Evolutionary conservation across 2,797 vertebrate species (phyloP).

Genomic region (Diglossa cyanea): DNA sequence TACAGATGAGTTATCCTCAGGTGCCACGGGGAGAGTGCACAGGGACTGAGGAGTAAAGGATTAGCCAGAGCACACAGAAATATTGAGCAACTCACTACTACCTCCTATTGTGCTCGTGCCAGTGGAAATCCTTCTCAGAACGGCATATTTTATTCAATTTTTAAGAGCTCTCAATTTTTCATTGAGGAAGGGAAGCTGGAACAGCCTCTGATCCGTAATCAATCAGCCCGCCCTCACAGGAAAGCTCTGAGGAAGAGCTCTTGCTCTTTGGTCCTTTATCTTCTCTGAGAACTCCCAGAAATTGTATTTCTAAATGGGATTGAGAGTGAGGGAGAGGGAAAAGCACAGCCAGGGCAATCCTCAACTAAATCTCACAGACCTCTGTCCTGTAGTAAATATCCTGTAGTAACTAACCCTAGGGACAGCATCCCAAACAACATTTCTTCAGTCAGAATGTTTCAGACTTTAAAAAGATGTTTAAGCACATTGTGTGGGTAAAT

Average conservation of each 20-base stretch:
- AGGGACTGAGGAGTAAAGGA: slow-evolving; percentile 49
- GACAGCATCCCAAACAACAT: not conserved
- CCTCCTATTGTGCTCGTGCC: slow-evolving; percentile 54
- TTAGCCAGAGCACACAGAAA: slow-evolving; percentile 44
- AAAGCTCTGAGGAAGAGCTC: slow-evolving; percentile 46
- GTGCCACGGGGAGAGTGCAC: not conserved
- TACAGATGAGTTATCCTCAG: slow-evolving; percentile 52
- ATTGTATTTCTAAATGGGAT: slow-evolving; percentile 20
- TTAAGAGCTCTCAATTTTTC: slow-evolving; percentile 78
- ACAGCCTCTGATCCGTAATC: slow-evolving; percentile 61
- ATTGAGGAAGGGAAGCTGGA: slow-evolving; percentile 71
- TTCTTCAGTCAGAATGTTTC: not conserved
- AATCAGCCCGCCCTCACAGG: slow-evolving; percentile 61
- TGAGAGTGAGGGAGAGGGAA: not conserved
- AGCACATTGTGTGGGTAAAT: not conserved
- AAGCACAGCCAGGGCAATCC: not conserved
- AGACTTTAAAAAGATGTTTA: not conserved
- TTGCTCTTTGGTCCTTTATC: slow-evolving; percentile 50
- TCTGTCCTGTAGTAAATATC: rapidly evolving
- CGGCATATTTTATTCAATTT: slow-evolving; percentile 74
- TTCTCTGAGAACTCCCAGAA: slow-evolving; percentile 52
- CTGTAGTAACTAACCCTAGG: not conserved
- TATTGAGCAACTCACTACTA: slow-evolving; percentile 48
- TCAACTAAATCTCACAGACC: not conserved
- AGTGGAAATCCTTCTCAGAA: slow-evolving; percentile 61